Conservation (phyloP, 2,113 vertebrate species). For the Alethe castanea region DNA sequence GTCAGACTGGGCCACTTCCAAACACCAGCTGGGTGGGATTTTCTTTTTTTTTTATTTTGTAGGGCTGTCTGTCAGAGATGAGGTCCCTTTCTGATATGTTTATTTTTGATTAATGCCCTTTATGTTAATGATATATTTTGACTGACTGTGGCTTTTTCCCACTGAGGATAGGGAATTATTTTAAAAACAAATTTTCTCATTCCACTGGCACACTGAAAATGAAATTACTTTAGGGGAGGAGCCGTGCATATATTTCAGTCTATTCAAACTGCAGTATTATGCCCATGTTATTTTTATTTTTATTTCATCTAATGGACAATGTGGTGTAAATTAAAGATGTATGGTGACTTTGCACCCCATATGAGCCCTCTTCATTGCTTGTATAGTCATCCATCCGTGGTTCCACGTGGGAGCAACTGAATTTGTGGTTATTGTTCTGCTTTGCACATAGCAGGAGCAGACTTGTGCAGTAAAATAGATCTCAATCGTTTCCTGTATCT, state of each 20-base stretch:
- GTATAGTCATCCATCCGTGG: neutral
- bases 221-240: neutral
- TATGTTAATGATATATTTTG: neutral
- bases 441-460: conserved; percentile 52
- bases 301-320: neutral
- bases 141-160: neutral
- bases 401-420: neutral
- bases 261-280: neutral
- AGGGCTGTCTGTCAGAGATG: neutral
- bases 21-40: neutral
- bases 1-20: neutral
- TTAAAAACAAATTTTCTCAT: neutral
- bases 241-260: neutral
- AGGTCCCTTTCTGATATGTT: neutral
- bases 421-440: conserved; percentile 35
- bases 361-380: neutral
- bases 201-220: neutral
- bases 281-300: neutral
- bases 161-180: neutral
- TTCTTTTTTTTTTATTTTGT: neutral
- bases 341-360: neutral
- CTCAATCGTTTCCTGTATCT: conserved; percentile 44
- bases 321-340: neutral
- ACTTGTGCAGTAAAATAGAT: conserved; percentile 40
- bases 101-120: neutral